Conservation (phyloP, 2,113 vertebrate genomes). For the Helogale parvula region DNA sequence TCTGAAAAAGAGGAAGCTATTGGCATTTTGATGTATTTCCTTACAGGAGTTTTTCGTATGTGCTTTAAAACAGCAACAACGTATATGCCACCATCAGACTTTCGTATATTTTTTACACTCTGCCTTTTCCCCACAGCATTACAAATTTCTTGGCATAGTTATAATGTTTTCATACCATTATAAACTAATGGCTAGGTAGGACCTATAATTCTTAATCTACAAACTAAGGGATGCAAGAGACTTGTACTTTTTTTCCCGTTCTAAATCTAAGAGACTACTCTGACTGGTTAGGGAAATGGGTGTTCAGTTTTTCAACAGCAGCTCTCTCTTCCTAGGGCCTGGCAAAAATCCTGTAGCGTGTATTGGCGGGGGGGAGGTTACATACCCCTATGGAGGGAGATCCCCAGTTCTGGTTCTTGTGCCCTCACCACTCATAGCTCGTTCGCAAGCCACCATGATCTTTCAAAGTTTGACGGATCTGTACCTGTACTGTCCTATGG, state of each 20-base stretch:
- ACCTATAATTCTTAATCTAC: background rate
- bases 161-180: background rate
- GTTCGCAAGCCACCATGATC: background rate
- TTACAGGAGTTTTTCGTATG: background rate
- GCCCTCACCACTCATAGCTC: accelerated
- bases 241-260: background rate
- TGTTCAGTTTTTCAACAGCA: background rate
- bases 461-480: background rate
- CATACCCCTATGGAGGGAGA: accelerated
- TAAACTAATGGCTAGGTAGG: background rate
- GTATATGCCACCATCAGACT: background rate
- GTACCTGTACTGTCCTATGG: background rate
- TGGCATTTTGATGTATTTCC: background rate
- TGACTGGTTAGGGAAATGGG: background rate
- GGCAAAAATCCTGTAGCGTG: background rate
- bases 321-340: background rate
- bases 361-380: accelerated
- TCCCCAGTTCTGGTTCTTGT: background rate
- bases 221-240: background rate
- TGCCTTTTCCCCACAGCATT: background rate
- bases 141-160: background rate
- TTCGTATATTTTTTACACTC: background rate
- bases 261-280: background rate
- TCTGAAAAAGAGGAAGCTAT: background rate
- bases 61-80: background rate